A percentile compares a stretch with the other conserved stretches of the same genome.
Conservation (phyloP, 2,888 invertebrate species). For the Galerucella nymphaeae region DNA sequence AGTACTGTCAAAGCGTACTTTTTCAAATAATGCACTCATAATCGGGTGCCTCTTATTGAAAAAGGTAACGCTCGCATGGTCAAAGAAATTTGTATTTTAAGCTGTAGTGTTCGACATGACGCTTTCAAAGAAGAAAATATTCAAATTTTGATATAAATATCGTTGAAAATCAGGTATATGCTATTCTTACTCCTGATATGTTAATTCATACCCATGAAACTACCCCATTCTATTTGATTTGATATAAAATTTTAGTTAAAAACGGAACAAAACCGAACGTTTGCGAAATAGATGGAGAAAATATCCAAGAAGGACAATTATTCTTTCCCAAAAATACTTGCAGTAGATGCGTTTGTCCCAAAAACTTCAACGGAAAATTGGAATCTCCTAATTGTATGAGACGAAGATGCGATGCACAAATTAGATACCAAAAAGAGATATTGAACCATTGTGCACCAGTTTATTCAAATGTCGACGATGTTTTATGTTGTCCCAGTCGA, state of each 20-base stretch:
- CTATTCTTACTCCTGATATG: too few relatives aligned
- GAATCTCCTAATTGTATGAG: constrained; percentile 31
- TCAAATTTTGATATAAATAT: too few relatives aligned
- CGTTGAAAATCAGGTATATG: too few relatives aligned
- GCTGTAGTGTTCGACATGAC: too few relatives aligned
- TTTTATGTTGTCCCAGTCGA: constrained; percentile 38
- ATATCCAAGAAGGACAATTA: constrained; percentile 16
- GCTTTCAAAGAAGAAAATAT: too few relatives aligned
- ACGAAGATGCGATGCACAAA: constrained; percentile 24
- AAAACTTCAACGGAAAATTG: constrained; percentile 30
- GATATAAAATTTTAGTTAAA: constrained; percentile 18
- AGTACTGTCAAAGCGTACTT: too few relatives aligned
- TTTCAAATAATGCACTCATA: too few relatives aligned
- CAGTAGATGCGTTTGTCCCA: constrained; percentile 29
- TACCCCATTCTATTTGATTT: too few relatives aligned
- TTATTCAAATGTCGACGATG: constrained; percentile 14
- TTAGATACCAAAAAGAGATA: constrained; percentile 26
- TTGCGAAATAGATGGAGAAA: constrained; percentile 22
- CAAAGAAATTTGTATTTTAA: too few relatives aligned
- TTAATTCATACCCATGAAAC: too few relatives aligned
- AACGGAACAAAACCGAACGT: neutral
- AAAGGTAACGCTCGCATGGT: too few relatives aligned
- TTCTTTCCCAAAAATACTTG: constrained; percentile 31
- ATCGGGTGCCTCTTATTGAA: too few relatives aligned
- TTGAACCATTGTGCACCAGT: constrained; percentile 29